Evolutionary conservation across 2,113 vertebrate species (phyloP), one percentile per base, ranked within the genome.

Genomic region (Phycodurus eques): DNA sequence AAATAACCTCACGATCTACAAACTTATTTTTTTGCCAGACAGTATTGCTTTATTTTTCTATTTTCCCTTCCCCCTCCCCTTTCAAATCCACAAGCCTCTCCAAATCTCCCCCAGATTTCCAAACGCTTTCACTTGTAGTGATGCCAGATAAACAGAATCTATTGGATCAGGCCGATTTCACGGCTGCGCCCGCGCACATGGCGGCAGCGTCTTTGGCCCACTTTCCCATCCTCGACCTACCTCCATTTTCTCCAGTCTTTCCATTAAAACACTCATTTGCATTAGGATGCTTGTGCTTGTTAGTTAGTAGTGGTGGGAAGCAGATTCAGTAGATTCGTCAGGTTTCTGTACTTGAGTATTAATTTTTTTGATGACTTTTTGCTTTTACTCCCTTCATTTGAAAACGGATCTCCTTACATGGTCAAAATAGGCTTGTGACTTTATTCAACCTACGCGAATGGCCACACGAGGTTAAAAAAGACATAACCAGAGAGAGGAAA

Each of bases 61-160:
- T 72, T 60, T 61, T 64, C 51, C 33, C 22, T 11, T 31, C 60
- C 46, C 56, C 62, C 72, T 60, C 72, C 70, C 75, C 79, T 74
- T 77, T 77, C 54, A 85, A 92, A 92, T 91, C 85, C 85, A 77
- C 87, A 88, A 66, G 85, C 88, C 86, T 88, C 84, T 92, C 90
- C 88, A 91, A 92, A 91, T 92, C 91, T 89, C 82, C 86, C 89
- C 89, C 90, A 92, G 92, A 91, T 92, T 91, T 89, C 88, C 90
- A 88, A 87, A 88, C 88, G 88, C 86, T 85, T 88, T 88, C 87
- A 83, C 86, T 88, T 88, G 89, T 88, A 85, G 85, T 80, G 56
- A 83, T 87, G 93, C 92, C 92, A 93, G 92, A 92, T 85, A 90
- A 91, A 92, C 91, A 90, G 84, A 92, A 93, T 93, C 91, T 90